Conservation (phyloP, 2,797 vertebrate species). For the Natrix natrix region DNA sequence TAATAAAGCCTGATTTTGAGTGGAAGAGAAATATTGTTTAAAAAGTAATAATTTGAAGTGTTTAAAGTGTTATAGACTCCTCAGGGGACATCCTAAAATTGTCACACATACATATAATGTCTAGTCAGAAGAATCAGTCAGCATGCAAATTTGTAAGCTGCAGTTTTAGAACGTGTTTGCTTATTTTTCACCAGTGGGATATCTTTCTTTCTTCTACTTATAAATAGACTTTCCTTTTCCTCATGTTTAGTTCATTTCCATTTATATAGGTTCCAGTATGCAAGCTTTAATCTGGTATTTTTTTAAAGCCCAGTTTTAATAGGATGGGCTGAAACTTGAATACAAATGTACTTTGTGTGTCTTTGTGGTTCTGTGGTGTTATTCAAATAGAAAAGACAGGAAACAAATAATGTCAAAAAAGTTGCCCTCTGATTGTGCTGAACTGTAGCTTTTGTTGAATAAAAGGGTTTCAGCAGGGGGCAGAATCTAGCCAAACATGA, state of each 20-base stretch:
- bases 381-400: not conserved
- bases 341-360: not conserved
- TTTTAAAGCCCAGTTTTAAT: not conserved
- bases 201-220: not conserved
- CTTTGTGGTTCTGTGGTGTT: not conserved
- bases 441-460: not conserved
- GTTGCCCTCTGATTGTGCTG: not conserved
- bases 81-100: not conserved
- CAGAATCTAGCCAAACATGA: not conserved
- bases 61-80: constrained; percentile 2
- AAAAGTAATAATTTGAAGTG: constrained; percentile 41
- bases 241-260: constrained; percentile 11
- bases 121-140: not conserved
- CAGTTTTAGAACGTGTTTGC: constrained; percentile 35
- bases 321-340: not conserved
- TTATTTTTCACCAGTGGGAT: constrained; percentile 48
- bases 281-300: not conserved
- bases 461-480: not conserved
- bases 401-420: not conserved
- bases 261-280: constrained; percentile 16
- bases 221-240: not conserved
- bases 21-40: constrained; percentile 41
- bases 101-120: not conserved
- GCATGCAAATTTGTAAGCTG: not conserved
- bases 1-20: constrained; percentile 43